Base-by-base conservation (phyloP, 2,797 vertebrate species). In the Dallia pectoralis region DNA sequence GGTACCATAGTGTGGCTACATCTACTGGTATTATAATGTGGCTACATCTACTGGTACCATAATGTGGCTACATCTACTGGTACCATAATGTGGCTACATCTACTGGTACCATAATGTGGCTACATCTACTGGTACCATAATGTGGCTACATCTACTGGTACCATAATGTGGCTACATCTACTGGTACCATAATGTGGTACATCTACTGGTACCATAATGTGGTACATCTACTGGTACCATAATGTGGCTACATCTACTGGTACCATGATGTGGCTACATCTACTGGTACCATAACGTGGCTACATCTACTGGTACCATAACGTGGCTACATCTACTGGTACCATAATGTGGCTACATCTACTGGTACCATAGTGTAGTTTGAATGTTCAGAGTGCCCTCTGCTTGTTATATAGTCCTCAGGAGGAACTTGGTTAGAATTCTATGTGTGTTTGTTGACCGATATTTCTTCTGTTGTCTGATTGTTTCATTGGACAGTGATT, bases 401-500 rank as follows among this genome's bases (percentile, higher is more conserved):
- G 85, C 82, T 88, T 95, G 93, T 95, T 93, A 93, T 92, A 91
- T 93, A 93, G 94, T 93, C 92, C 91, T 89, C 86, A 93, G 91
- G 92, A 89, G 91, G 91, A 88, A 89, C 90, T 90, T 90, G 87
- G 84, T 93, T 94, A 92, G 89, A 94, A 79, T 67, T 25, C n/a
- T 25, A 22, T 79, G 89, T 90, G 73, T 94, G 88, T 92, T 93
- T 84, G 94, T 94, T 94, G 93, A 94, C 93, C 91, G 92, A 96
- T 96, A 97, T 96, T 98, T 95, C 95, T 95, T 92, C 91, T 89
- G 94, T 96, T 91, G 93, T 92, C 95, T 87, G 88, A 91, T 88
- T 94, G 95, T 96, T 95, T 89, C 92, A 59, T 93, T 92, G 95
- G 93, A 91, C 95, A 93, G 95, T 94, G 95, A 96, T 96, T 97